Base-by-base conservation (phyloP, 2,113 vertebrate genomes). In the Aphyosemion australe region DNA sequence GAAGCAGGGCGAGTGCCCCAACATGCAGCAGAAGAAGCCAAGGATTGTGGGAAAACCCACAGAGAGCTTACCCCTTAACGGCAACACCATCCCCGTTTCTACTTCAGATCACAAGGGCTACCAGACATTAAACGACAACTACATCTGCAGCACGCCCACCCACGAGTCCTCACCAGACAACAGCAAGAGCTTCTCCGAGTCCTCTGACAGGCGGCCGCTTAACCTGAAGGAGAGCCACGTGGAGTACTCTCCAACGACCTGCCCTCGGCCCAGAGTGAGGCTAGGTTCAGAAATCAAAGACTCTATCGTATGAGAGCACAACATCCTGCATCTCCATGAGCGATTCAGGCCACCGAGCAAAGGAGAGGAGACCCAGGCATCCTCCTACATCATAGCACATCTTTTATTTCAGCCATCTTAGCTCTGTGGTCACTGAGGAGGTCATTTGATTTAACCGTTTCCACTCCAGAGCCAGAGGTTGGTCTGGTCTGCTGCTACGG, bases 211-310 rank as follows among this genome's bases (percentile, higher is more conserved):
- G 84, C 88, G 94, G 71, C 96, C 93, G 0, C 93, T 96, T 9
- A 94, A 94, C 2, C 2, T 95, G 19, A 94, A 94, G 54, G 94
- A 95, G 87, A 97, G 94, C 79, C 91, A 95, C 0, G 95, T 97
- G 84, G 96, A 98, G 67, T 95, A 95, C 69, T 95, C 94, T 0
- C 92, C 94, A 0, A 32, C 32, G 32, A 79, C 93, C 76, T 94
- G 94, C 76, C 95, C 95, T 20, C 92, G 94, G 79, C 95, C 95
- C 34, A 87, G 96, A 19, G 96, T 98, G 42, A 92, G 96, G 69
- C 90, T 98, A 15, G 96, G 96, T 82, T 97, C 96, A 0, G 96
- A 95, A 84, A 98, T 98, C 84, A 95, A 95, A 80, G 96, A 98
- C 92, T 97, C 96, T 0, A 95, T 98, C 31, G 95, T 98, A 67